phyloP scores from a whole-genome alignment of 2,888 invertebrate species.

The Tillus elongatus region DNA sequence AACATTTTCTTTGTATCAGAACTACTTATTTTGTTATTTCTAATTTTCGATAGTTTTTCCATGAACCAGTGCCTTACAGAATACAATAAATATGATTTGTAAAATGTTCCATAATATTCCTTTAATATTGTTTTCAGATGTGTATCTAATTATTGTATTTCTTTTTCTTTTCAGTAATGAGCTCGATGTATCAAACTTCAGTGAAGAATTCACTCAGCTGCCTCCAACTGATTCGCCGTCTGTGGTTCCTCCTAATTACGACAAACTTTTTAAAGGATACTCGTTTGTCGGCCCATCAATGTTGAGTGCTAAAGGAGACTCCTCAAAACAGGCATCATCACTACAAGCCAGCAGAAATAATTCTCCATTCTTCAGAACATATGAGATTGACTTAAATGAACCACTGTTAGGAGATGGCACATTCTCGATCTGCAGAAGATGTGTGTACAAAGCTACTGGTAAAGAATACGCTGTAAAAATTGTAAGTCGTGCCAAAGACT shows the following conservation, averaged over 20 bases:
- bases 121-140: too few relatives aligned
- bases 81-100: too few relatives aligned
- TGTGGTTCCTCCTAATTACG: slow-evolving; percentile 73
- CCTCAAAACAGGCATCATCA: slow-evolving; percentile 46
- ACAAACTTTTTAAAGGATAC: slow-evolving; percentile 85
- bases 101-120: too few relatives aligned
- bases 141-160: too few relatives aligned
- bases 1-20: too few relatives aligned
- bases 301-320: slow-evolving; percentile 68
- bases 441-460: slow-evolving; percentile 54
- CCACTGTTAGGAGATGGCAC: slow-evolving; percentile 79
- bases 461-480: slow-evolving; percentile 85
- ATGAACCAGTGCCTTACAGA: too few relatives aligned
- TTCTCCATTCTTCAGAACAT: slow-evolving; percentile 78
- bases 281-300: slow-evolving; percentile 93
- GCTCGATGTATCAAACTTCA: slow-evolving; percentile 91
- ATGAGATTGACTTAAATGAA: slow-evolving; percentile 62
- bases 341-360: slow-evolving; percentile 47
- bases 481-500: slow-evolving; percentile 56
- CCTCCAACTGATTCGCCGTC: slow-evolving; percentile 87
- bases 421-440: slow-evolving; percentile 78
- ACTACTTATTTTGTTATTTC: slow-evolving; percentile 7
- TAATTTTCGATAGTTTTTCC: too few relatives aligned
- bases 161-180: slow-evolving; percentile 51
- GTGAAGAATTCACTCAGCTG: slow-evolving; percentile 92